These are phyloP conservation scores for Manis javanica DNA, from an alignment of 2,797 vertebrate species.

Conservation along the genomic window DNA sequence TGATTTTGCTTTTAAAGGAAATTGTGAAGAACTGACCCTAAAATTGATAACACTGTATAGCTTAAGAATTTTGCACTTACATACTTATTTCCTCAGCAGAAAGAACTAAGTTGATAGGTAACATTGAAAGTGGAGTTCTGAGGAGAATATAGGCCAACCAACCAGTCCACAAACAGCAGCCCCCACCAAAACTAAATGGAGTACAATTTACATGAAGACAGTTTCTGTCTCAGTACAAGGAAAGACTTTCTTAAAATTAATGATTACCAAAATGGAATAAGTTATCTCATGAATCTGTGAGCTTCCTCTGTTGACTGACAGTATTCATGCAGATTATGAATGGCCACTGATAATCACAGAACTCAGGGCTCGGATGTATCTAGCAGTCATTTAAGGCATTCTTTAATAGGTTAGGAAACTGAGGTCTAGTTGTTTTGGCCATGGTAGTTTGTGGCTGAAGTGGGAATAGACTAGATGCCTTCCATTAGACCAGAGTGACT, in stretches of 20 bases:
- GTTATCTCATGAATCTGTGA: neutral
- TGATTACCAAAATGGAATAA: neutral
- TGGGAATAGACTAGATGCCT: neutral
- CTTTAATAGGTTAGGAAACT: neutral
- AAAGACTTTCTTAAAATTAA: neutral
- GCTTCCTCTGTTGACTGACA: neutral
- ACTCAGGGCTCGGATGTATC: neutral
- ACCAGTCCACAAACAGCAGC: neutral
- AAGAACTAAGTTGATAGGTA: neutral
- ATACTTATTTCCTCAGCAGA: neutral
- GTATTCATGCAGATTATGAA: neutral
- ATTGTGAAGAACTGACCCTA: neutral
- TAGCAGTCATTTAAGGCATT: neutral
- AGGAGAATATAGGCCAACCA: neutral
- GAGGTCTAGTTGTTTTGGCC: neutral
- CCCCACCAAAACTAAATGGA: neutral
- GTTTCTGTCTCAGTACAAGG: neutral
- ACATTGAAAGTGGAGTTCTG: neutral
- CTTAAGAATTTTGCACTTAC: neutral
- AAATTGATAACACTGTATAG: neutral
- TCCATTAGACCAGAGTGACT: neutral
- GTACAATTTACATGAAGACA: neutral
- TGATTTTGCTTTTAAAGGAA: neutral
- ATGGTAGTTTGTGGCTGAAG: neutral
- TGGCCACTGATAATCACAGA: neutral